A percentile compares a stretch with the other conserved stretches of the same genome.
These are phyloP conservation scores for Umimayanthus chanpuru DNA, from an alignment of 92 coral and sea anemone species.

Conservation along the genomic window DNA sequence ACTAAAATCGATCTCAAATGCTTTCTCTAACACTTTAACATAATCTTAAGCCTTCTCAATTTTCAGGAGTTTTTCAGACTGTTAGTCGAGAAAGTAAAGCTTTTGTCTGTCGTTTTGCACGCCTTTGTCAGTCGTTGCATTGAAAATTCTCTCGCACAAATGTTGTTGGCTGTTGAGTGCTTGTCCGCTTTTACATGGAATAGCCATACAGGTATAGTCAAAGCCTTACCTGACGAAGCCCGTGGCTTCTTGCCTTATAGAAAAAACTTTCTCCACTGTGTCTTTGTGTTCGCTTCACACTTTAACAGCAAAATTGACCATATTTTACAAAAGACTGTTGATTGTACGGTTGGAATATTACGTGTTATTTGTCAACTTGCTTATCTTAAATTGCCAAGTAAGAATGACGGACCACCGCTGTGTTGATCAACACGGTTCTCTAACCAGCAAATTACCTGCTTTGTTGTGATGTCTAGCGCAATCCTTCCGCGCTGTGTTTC, in stretches of 20 bases:
- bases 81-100: not conserved
- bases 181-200: not conserved
- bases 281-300: constrained; percentile 1
- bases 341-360: constrained; percentile 23
- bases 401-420: constrained; percentile 20
- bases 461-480: constrained; percentile 33
- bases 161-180: not conserved
- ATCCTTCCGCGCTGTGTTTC: not conserved
- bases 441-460: constrained; percentile 41
- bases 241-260: constrained; percentile 14
- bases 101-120: not conserved
- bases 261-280: constrained; percentile 21
- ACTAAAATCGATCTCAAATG: not conserved
- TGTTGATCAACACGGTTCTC: constrained; percentile 26
- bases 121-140: not conserved
- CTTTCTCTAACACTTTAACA: not conserved
- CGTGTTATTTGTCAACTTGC: constrained; percentile 44
- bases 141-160: not conserved
- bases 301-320: constrained; percentile 5
- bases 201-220: not conserved
- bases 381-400: constrained; percentile 12
- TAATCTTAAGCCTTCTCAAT: not conserved
- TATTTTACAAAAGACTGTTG: constrained; percentile 1
- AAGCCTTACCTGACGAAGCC: constrained; percentile 34
- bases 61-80: not conserved